Evolutionary conservation across 1,140 invertebrate species (phyloP), one percentile per base, ranked within the genome.

Genomic region (Hestina assimilis): DNA sequence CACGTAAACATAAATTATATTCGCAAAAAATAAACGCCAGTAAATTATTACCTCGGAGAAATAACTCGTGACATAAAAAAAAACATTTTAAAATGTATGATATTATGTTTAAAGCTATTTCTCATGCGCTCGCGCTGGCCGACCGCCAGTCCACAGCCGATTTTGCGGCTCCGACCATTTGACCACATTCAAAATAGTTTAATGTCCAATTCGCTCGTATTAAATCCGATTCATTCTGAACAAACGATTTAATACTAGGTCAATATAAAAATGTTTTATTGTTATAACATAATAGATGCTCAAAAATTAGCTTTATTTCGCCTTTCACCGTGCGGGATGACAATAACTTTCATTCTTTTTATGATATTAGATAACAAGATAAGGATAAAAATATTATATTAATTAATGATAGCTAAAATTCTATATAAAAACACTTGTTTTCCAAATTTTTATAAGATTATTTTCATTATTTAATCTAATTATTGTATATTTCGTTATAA

Each of bases 111-210:
- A 7, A 15, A 8, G 15, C 5, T 35, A 8, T 31, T 52, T 52
- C 28, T 45, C 15, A 58, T 58, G 73, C 73, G 79, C 76, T 48
- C 57, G 60, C 60, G 58, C 67, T 56, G 81, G 81, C 79, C 20
- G 28, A 1, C 12, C 40, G 77, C 80, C 79, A 85, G 72, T 69
- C 72, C 66, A 60, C 69, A 69, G 66, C 55, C 66, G 67, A 75
- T 81, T 80, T 69, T 80, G 80, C 67, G 80, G 81, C 73, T 45
- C 69, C 73, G 59, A 74, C 62, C 66, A 70, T 77, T 71, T 66
- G 66, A 85, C 83, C 83, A 67, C 80, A 86, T 73, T 75, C 60
- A 61, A 73, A 79, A 69, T 69, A 71, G 52, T 76, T 73, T 76
- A 72, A 75, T 74, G 76, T 69, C 57, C 62, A 57, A 70, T 64